Evolutionary conservation across 2,113 vertebrate genomes (phyloP).

Genomic region (Heterocephalus glaber): DNA sequence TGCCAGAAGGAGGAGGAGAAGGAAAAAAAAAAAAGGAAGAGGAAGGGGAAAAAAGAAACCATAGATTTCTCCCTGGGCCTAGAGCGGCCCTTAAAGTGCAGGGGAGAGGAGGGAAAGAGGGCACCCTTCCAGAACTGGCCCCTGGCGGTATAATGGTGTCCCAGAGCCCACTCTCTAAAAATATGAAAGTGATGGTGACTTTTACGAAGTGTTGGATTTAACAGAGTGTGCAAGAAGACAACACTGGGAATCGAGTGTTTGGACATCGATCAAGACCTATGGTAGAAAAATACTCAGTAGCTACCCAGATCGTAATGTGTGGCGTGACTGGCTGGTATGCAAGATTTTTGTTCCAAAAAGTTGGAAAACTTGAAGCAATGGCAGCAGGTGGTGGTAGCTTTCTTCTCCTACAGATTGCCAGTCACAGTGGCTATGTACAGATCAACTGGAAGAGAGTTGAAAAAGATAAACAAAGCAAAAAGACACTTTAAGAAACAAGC

Average conservation of each 20-base stretch:
- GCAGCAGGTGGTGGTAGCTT: constrained; percentile 96
- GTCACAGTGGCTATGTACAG: background rate
- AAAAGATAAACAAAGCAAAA: background rate
- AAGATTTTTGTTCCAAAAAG: constrained; percentile 97
- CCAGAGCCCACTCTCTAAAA: constrained; percentile 84
- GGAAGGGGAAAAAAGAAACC: constrained; percentile 39
- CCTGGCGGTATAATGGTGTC: constrained; percentile 81
- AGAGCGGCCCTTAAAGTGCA: constrained; percentile 66
- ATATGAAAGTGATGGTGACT: constrained; percentile 93
- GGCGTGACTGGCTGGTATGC: constrained; percentile 97
- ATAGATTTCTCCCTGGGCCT: constrained; percentile 69
- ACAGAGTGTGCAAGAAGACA: constrained; percentile 95
- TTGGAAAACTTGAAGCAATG: constrained; percentile 95
- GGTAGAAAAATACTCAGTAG: constrained; percentile 95
- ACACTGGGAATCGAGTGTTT: constrained; percentile 94
- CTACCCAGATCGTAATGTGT: constrained; percentile 96
- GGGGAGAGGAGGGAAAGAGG: background rate
- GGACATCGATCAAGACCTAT: constrained; percentile 93
- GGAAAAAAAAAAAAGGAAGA: background rate
- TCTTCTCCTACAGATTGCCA: constrained; percentile 91
- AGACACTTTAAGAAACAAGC: background rate
- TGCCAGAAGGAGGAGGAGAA: background rate
- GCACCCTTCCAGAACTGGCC: background rate
- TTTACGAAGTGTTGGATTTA: constrained; percentile 95
- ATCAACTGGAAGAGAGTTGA: background rate